Base-by-base conservation (phyloP, 2,113 vertebrate species). In the Maccullochella peelii region DNA sequence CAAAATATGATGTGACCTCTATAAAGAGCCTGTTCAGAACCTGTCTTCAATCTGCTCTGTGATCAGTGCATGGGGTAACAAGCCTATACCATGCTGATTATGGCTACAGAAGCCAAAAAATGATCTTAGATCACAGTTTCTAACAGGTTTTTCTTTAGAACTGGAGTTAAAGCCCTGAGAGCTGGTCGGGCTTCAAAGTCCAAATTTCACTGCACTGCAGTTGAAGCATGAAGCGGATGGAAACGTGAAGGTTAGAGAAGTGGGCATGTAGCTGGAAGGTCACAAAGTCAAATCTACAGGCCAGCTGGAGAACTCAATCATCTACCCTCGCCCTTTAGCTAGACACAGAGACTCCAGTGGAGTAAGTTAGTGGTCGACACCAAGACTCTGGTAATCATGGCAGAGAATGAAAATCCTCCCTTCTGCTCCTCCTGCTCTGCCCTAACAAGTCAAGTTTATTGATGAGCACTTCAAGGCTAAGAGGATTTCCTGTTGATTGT, bases 1-100 rank as follows among this genome's bases (percentile, higher is more conserved):
- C 78, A 85, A 90, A 86, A 85, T 77, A 83, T 36, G 54, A 83
- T 59, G 77, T 89, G 89, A 91, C 88, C 89, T 91, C 77, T 71
- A 44, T 72, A 68, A 88, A 38, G 49, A 36, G 12, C 30, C 12
- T 0, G 10, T 49, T 52, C 70, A 73, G 54, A 82, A 47, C 42
- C 69, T 21, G 84, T 77, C 58, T 87, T 77, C 82, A 88, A 83
- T 88, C 86, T 88, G 42, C 67, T 73, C 63, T 73, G 75, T 49
- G 85, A 77, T 82, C 82, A 77, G 54, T 3, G 58, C 15, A 40
- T 30, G 73, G 42, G 82, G 82, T 84, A 82, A 82, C 47, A 21
- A 52, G 18, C 23, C 54, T 23, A 27, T 73, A 80, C 6, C 83
- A 73, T 16, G 73, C 73, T 81, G 89, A 86, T 80, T 84, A 50